phyloP scores from a whole-genome alignment of 2,797 vertebrate species.

The Sebastes kiyomatsui region DNA sequence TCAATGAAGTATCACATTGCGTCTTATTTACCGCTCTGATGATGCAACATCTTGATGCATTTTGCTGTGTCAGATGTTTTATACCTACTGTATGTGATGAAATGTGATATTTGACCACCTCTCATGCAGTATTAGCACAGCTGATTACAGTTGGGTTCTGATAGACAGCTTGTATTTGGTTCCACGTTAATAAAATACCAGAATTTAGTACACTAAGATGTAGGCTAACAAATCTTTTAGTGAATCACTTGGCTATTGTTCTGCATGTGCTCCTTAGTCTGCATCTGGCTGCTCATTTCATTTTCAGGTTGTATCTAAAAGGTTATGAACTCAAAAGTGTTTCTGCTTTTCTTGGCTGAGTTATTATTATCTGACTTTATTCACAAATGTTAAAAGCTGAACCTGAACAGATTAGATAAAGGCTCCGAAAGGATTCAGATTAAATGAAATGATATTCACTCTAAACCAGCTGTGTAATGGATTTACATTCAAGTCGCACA shows the following conservation, averaged over 20 bases:
- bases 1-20: slow-evolving; percentile 26
- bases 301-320: neutral
- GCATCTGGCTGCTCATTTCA: neutral
- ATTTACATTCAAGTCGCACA: neutral
- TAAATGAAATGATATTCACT: neutral
- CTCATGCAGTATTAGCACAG: neutral
- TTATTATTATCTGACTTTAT: neutral
- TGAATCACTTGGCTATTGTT: neutral
- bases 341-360: neutral
- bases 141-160: neutral
- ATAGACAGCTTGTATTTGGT: neutral
- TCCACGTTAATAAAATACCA: neutral
- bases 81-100: neutral
- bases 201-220: neutral
- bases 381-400: neutral
- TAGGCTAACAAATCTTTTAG: neutral
- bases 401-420: neutral
- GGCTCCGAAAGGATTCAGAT: neutral
- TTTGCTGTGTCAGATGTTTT: neutral
- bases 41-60: neutral
- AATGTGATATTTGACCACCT: neutral
- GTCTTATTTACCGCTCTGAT: neutral
- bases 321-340: neutral
- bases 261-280: neutral
- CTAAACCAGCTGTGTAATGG: neutral